Evolutionary conservation across 1,140 invertebrate genomes (phyloP).

Genomic region (Bursaphelenchus mucronatus): DNA sequence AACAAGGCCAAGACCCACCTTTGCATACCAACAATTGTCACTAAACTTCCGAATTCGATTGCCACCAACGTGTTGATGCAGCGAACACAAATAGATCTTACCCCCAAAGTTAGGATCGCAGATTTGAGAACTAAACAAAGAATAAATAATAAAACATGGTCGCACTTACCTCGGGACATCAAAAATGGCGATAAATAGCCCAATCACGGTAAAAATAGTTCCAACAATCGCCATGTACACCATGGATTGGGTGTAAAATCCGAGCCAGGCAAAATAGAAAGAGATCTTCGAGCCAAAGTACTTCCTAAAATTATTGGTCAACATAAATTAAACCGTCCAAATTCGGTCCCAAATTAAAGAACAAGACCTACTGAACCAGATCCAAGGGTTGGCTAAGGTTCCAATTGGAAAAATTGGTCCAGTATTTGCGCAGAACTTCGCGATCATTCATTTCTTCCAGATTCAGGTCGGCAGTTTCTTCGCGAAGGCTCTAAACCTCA

Average conservation of each 20-base stretch:
- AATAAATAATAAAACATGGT: too few relatives aligned
- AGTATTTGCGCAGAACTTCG: not conserved
- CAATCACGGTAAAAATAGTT: not conserved
- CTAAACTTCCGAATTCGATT: too few relatives aligned
- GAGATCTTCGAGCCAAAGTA: conserved; percentile 2
- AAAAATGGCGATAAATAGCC: not conserved
- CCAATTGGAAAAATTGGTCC: not conserved
- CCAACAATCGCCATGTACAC: not conserved
- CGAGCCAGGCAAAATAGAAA: conserved; percentile 14
- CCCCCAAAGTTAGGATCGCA: too few relatives aligned
- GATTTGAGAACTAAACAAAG: too few relatives aligned
- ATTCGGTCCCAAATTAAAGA: not conserved
- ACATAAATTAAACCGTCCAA: not conserved
- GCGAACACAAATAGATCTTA: too few relatives aligned
- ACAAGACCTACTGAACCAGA: not conserved
- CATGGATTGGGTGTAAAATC: not conserved
- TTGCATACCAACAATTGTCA: too few relatives aligned
- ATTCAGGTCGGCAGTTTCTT: not conserved
- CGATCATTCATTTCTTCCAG: not conserved
- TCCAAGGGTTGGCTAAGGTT: not conserved
- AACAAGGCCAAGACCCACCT: too few relatives aligned
- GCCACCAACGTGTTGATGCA: too few relatives aligned
- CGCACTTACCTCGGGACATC: not conserved
- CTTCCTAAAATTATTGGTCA: not conserved
- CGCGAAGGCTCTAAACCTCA: conserved; percentile 3